Conservation (phyloP, 1,140 invertebrate species). For the Gonatopus flavifemur region DNA sequence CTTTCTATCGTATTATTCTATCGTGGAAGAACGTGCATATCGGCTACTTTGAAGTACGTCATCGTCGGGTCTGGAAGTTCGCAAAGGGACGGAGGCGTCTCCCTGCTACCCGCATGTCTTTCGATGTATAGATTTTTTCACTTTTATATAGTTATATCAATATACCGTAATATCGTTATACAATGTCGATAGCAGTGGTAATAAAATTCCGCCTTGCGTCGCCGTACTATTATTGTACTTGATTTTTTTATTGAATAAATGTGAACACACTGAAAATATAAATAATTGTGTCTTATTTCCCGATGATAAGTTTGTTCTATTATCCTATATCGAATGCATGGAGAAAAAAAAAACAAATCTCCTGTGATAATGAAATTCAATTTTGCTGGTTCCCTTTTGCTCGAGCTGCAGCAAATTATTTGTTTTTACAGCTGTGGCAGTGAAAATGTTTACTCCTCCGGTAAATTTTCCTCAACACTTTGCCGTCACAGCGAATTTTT, state of each 20-base stretch:
- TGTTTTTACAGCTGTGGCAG: too few relatives aligned
- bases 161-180: slow-evolving; percentile 50
- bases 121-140: slow-evolving; percentile 62
- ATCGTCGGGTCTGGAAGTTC: slow-evolving; percentile 29
- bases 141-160: slow-evolving; percentile 59
- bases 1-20: neutral
- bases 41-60: slow-evolving; percentile 13
- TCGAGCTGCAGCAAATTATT: too few relatives aligned
- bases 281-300: too few relatives aligned
- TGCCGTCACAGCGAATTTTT: too few relatives aligned
- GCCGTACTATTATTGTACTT: slow-evolving; percentile 58
- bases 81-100: slow-evolving; percentile 52
- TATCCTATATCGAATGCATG: too few relatives aligned
- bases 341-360: too few relatives aligned
- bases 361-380: too few relatives aligned
- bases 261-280: slow-evolving; percentile 53
- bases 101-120: slow-evolving; percentile 60
- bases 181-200: slow-evolving; percentile 48
- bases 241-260: slow-evolving; percentile 59
- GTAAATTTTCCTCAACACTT: too few relatives aligned
- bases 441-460: too few relatives aligned
- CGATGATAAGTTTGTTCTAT: too few relatives aligned
- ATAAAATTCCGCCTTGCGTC: slow-evolving; percentile 36
- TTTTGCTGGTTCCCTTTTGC: too few relatives aligned
- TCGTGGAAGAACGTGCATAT: neutral